Base-by-base conservation (phyloP, 53 echinoderm and acorn worm genomes). In the Crossaster papposus region DNA sequence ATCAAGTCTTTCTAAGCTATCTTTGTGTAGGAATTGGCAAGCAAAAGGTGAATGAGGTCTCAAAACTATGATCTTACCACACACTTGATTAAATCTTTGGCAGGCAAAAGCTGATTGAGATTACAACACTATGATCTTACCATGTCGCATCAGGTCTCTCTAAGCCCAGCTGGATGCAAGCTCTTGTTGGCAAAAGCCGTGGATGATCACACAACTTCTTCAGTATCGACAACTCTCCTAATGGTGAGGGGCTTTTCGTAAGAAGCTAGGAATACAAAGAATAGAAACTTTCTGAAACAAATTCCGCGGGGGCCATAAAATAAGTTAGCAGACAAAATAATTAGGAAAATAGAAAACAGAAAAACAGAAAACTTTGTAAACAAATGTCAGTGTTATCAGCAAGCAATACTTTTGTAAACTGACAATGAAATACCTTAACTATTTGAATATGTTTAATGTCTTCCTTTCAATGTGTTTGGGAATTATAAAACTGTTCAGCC, bases 121-220 rank as follows among this genome's bases (percentile, higher is more conserved):
- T 68, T 14, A 74, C 15, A 11, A 34, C 35, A 74, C 23, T 35
- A 36, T 28, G 18, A 74, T 74, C 92, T 94, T 72, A 96, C 96
- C 92, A 85, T 23, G 54, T 86, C 17, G 84, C 70, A 4, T 94
- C 80, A 14, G 89, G 79, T 26, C 92, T 95, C 33, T 96, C 70
- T 62, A 97, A 82, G 37, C 95, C 95, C 26, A 97, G 94, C 77
- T 94, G 95, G 36, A 81, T 81, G 64, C 97, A 97, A 23, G 97
- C 97, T 81, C 93, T 91, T 50, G 89, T 91, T 1, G 93, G 91
- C 89, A 97, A 84, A 12, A 97, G 84, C 15, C 97, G 82, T 4
- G 95, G 94, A 70, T 97, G 97, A 64, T 97, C 97, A 90, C 97
- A 97, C 2, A 97, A 79, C 53, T 97, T 97, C 93, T 97, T 97